Percentiles rank a stretch among this genome's conserved stretches.
Conservation (phyloP, 2,113 vertebrate species). For the Ceratotherium simum region DNA sequence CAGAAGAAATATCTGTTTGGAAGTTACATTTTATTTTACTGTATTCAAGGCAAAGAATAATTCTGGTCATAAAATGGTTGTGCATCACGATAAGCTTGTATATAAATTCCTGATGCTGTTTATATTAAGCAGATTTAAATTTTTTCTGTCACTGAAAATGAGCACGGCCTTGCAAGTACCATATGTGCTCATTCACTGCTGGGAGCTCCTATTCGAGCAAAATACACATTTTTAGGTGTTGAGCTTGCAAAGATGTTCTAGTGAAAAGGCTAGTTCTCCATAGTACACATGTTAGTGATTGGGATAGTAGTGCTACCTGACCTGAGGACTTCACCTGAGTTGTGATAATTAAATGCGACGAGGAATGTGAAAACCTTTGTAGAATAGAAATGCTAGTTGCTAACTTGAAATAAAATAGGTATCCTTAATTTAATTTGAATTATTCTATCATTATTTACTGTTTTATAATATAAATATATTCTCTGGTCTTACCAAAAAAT, state of each 20-base stretch:
- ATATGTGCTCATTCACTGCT: not conserved
- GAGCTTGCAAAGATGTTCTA: not conserved
- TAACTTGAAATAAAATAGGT: not conserved
- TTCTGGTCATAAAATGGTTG: not conserved
- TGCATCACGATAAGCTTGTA: not conserved
- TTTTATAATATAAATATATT: not conserved
- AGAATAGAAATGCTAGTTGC: not conserved
- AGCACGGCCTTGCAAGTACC: not conserved
- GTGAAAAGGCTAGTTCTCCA: not conserved
- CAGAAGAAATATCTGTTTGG: not conserved
- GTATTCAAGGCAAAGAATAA: conserved; percentile 15
- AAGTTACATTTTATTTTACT: conserved; percentile 8
- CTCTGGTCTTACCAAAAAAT: conserved; percentile 9
- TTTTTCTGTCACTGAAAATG: not conserved
- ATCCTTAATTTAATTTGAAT: conserved; percentile 28
- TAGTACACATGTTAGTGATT: no score
- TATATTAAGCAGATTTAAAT: not conserved
- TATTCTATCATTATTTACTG: conserved; percentile 5
- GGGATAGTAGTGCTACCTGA: not conserved
- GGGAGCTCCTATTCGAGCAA: not conserved
- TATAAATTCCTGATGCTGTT: not conserved
- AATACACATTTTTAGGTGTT: not conserved
- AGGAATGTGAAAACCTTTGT: not conserved
- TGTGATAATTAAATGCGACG: not conserved
- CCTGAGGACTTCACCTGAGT: not conserved